Evolutionary conservation across 2,797 vertebrate genomes (phyloP), one percentile per base, ranked within the genome.

Genomic region (Mus caroli): DNA sequence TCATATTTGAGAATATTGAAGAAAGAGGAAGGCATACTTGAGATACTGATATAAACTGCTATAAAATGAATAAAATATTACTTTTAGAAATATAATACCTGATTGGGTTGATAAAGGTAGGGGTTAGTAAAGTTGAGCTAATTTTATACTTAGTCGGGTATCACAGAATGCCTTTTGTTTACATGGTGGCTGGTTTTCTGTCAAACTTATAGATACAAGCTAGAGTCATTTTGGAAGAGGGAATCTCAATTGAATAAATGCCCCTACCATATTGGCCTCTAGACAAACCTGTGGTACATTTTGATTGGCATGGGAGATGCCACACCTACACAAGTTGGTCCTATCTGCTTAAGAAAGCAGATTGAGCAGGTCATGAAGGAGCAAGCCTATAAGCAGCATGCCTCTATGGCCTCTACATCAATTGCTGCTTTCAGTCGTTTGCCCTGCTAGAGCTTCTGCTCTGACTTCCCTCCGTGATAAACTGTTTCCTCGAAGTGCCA

Each of bases 11-110:
- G 62, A 24, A 24, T 69, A 52, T 54, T 31, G 31, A 9, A 4
- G 40, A 34, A 12, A n/a, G 11, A 52, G 20, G 22, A 69, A 6
- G 7, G 71, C 20, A 56, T 58, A 60, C 46, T 93, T 77, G 26
- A 91, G 80, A 54, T 94, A 52, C 24, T 94, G 34, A 91, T 52
- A 52, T 75, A 79, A 92, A 91, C 50, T 37, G 75, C 1, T 19
- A 71, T 26, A 15, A 67, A 37, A 13, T 43, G 13, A 85, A 46
- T 78, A 13, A 91, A 64, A 83, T 79, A 31, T 83, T 31, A 75
- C 46, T 79, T 91, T 83, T 24, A 80, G 22, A 92, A 86, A 50
- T 86, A 88, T 54, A 77, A 69, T 58, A 86, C 60, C 80, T 77
- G n/a, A 62, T 92, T 78, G 62, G 3, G n/a, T 91, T 90, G 58